Evolutionary conservation across 2,797 vertebrate species (phyloP), one percentile per base, ranked within the genome.

Genomic region (Molossus alvarezi): DNA sequence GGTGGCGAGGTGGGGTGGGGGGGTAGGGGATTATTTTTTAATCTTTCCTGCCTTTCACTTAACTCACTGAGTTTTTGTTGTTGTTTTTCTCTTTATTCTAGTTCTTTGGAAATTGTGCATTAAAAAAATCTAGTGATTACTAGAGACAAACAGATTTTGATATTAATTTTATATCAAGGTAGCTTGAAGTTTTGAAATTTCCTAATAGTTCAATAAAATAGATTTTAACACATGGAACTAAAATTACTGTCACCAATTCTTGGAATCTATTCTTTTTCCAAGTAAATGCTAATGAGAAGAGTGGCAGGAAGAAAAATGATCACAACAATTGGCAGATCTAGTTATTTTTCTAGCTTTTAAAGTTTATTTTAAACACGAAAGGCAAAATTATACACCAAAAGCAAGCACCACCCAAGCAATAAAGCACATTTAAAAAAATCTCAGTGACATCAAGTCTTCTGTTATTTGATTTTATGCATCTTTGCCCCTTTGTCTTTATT

Each of bases 321-420:
- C 60, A 69, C 4, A 87, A 90, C 25, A 90, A 87, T 83, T 92
- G 77, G 33, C 92, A 95, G 9, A 67, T 69, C 51, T 86, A 41
- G 23, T 95, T 67, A 90, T 84, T 97, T 96, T 93, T 88, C 53
- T 82, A 88, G 62, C 83, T 94, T 96, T 83, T 94, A 90, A 95
- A 86, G 53, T 95, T 93, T 57, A 76, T 92, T 95, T 96, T 95
- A 85, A 94, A 89, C 9, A 84, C 3, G 33, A 94, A 94, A 90
- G 75, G 13, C 18, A 80, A 92, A 73, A 83, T 77, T 62, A 86
- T 7, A 76, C 58, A 25, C 18, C 51, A 75, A 53, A 81, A 81
- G 65, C 45, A 92, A 91, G 21, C 18, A 86, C n/a, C 27, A 90
- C 48, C 53, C 41, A 62, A 71, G 37, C 41, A 86, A 82, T 82